phyloP scores from a whole-genome alignment of 2,113 vertebrate genomes.

The Tinamus guttatus region DNA sequence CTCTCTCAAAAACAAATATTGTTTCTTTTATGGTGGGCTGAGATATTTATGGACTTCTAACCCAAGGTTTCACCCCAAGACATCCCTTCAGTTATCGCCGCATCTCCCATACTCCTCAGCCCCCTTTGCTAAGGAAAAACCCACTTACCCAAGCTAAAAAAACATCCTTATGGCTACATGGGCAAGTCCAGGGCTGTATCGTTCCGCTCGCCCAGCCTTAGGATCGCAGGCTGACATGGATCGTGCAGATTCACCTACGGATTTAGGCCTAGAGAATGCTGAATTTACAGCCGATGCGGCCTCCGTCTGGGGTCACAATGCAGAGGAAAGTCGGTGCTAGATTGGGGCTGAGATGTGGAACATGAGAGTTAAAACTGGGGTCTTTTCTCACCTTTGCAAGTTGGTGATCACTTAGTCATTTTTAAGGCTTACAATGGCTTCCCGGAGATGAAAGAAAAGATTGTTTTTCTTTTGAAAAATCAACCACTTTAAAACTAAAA shows the following conservation, averaged over 20 bases:
- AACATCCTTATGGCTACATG: not conserved
- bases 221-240: not conserved
- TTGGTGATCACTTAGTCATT: too few relatives aligned
- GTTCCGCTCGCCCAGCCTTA: not conserved
- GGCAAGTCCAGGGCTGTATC: not conserved
- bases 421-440: not conserved
- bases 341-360: not conserved
- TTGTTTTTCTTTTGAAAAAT: not conserved
- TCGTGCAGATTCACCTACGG: not conserved
- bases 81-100: not conserved
- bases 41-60: too few relatives aligned
- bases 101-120: too few relatives aligned
- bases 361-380: rapidly evolving
- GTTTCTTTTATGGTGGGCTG: too few relatives aligned
- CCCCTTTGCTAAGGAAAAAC: too few relatives aligned
- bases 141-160: not conserved
- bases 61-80: not conserved
- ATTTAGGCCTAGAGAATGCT: not conserved
- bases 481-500: not conserved
- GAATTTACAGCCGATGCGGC: too few relatives aligned
- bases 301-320: too few relatives aligned
- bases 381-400: not conserved
- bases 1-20: too few relatives aligned
- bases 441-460: not conserved
- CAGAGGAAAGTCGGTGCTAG: not conserved